These are phyloP conservation scores for Choloepus hoffmanni DNA, from an alignment of 2,113 vertebrate species.

Conservation along the genomic window DNA sequence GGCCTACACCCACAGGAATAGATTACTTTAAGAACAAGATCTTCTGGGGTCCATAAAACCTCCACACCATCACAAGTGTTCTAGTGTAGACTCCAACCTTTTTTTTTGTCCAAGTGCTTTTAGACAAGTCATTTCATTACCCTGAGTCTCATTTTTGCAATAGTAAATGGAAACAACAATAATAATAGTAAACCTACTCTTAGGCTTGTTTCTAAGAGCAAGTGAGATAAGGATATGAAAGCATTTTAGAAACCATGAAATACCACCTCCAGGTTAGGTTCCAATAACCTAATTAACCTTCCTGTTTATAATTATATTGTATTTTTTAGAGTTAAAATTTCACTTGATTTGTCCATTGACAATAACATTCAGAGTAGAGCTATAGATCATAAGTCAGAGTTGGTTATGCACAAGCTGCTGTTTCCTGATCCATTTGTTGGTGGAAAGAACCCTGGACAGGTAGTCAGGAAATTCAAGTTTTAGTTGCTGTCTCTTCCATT, in stretches of 20 bases:
- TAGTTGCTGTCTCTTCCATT: neutral
- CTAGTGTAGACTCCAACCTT: neutral
- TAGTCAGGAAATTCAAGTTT: neutral
- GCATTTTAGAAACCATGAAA: conserved; percentile 60
- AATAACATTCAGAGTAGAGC: neutral
- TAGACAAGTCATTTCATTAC: neutral
- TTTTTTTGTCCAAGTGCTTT: neutral
- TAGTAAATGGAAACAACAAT: conserved; percentile 20
- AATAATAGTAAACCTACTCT: neutral
- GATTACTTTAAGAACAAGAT: too few relatives aligned
- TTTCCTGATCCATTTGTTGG: neutral
- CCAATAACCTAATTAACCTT: conserved; percentile 50
- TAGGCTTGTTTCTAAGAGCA: conserved; percentile 32
- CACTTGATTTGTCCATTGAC: neutral
- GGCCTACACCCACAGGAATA: too few relatives aligned
- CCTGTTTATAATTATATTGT: conserved; percentile 45
- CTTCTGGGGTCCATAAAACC: too few relatives aligned
- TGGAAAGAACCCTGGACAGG: neutral
- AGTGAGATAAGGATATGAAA: conserved; percentile 40
- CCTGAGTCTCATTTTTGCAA: neutral
- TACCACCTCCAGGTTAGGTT: neutral
- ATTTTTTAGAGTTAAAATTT: conserved; percentile 51
- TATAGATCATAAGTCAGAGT: neutral
- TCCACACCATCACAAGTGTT: too few relatives aligned
- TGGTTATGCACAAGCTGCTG: neutral